These are phyloP conservation scores for Empis stercorea DNA, from an alignment of 2,888 invertebrate genomes.

Conservation along the genomic window DNA sequence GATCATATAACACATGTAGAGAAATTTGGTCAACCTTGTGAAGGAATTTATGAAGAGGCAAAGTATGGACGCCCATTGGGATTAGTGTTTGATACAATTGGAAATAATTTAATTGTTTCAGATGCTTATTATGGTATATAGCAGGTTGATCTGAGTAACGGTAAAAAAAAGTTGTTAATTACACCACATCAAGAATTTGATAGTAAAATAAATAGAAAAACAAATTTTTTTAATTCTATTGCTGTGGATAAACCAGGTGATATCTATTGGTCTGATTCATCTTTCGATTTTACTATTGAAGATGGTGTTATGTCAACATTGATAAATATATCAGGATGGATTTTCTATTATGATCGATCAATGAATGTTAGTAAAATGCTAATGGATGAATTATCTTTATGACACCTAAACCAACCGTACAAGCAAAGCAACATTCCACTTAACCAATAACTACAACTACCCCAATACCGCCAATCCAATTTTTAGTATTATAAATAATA, in stretches of 20 bases:
- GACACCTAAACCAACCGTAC: constrained; percentile 14
- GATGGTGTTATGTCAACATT: constrained; percentile 55
- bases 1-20: constrained; percentile 57
- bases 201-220: constrained; percentile 41
- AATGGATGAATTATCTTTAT: constrained; percentile 54
- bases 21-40: constrained; percentile 65
- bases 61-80: constrained; percentile 91
- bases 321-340: constrained; percentile 69
- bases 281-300: constrained; percentile 54
- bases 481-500: too few relatives aligned
- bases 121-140: constrained; percentile 87
- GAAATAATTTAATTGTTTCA: constrained; percentile 51
- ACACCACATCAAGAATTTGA: constrained; percentile 53
- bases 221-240: constrained; percentile 61
- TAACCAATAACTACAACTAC: constrained; percentile 15
- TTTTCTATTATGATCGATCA: constrained; percentile 66
- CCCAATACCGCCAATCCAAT: constrained; percentile 16
- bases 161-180: constrained; percentile 53
- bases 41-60: constrained; percentile 59
- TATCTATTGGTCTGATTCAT: constrained; percentile 82
- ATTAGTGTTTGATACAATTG: constrained; percentile 61
- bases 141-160: constrained; percentile 63
- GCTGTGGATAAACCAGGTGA: constrained; percentile 67
- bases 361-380: constrained; percentile 66
- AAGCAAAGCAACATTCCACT: constrained; percentile 15